Evolutionary conservation across 2,888 invertebrate species (phyloP), one percentile per base, ranked within the genome.

Genomic region (Caenorhabditis becei): DNA sequence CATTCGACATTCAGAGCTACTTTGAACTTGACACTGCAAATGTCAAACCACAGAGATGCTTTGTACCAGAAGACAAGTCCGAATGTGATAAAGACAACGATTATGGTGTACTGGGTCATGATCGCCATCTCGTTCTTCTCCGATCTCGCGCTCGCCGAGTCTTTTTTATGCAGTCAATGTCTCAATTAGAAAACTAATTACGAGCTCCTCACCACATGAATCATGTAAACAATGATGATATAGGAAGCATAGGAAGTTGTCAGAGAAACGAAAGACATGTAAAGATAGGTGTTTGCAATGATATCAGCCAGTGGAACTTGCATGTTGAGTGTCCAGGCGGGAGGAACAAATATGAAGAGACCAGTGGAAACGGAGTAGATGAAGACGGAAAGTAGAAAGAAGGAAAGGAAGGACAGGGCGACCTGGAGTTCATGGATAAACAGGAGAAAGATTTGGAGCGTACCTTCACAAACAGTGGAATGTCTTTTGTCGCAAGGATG

Each of bases 81-180:
- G n/a, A 18, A 11, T 2, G 56, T n/a, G 2, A 24, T n/a, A 18
- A 32, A 56, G 35, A 28, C 16, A 24, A 56, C 32, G 28, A 32
- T 56, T 3, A 56, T 56, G 7, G 56, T 56, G 56, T 56, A 56
- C 56, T 56, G 56, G 10, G 32, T 24, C 56, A 56, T 56, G n/a
- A 56, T 56, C n/a, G 35, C 28, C 18, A 56, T n/a, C 56, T 56
- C 56, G 28, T 32, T 32, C n/a, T n/a, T 56, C n/a, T 18, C 7
- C 26, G 14, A 24, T 18, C 7, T 56, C 26, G 14, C 26, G 26
- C 26, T 24, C 10, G 7, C 10, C 1, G 26, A 10, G 14, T 26
- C 26, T 16, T 26, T 53, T 11, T 26, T 14, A 2, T 16, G 24
- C 26, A 14, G 49, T 4, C 5, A 10, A 32, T 7, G 4, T 10